A percentile compares a stretch with the other conserved stretches of the same genome.
Conservation (phyloP, 2,888 invertebrate genomes). For the Drosophila rubida region DNA sequence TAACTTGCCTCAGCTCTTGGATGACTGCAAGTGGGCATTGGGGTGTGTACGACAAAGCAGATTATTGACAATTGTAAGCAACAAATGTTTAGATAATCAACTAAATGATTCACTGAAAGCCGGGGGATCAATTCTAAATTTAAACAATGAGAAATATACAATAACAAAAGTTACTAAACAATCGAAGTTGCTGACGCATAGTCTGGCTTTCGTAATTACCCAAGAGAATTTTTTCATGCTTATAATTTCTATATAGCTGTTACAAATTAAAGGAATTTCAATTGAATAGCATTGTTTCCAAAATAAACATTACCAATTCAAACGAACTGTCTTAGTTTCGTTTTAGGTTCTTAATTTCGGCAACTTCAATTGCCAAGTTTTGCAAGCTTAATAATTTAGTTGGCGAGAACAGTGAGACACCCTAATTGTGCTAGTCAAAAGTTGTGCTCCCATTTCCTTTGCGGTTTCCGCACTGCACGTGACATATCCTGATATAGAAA, state of each 20-base stretch:
- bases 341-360: neutral
- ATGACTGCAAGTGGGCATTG: constrained; percentile 1
- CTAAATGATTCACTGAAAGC: constrained; percentile 26
- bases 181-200: constrained; percentile 20
- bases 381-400: neutral
- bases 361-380: neutral
- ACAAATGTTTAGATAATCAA: constrained; percentile 32
- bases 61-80: constrained; percentile 26
- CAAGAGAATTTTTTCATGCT: neutral
- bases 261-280: too few species aligned
- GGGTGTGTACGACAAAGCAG: constrained; percentile 16
- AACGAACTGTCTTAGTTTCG: too few species aligned
- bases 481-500: constrained; percentile 75
- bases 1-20: constrained; percentile 7
- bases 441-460: constrained; percentile 42
- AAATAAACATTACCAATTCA: too few species aligned
- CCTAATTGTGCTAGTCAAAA: constrained; percentile 20
- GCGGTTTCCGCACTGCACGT: constrained; percentile 62
- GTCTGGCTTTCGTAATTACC: constrained; percentile 14
- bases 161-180: constrained; percentile 5
- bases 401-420: neutral
- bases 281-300: too few species aligned
- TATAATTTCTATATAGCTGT: neutral
- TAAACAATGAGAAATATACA: constrained; percentile 30
- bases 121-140: constrained; percentile 2